Evolutionary conservation across 2,797 vertebrate genomes (phyloP), one percentile per base, ranked within the genome.

Genomic region (Hipposideros larvatus): DNA sequence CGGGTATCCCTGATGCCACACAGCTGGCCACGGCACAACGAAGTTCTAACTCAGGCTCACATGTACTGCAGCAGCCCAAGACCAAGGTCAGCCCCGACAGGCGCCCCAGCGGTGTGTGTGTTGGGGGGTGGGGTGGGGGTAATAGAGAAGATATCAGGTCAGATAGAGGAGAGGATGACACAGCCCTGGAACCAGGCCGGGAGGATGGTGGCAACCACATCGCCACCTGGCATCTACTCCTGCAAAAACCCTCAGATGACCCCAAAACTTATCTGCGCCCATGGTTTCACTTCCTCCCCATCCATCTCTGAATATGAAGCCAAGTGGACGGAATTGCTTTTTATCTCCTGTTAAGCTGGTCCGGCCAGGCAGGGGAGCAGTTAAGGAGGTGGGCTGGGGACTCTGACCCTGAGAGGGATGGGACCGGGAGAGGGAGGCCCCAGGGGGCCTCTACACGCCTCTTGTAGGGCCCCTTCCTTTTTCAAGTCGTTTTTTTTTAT

Each of bases 1-100:
- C 0, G 3, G 11, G 24, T 4, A 1, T 2, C 0, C 37, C 28
- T 28, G 43, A 19, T 24, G 1, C 75, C 57, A n/a, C 75, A 14
- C 18, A 11, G 53, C 7, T 4, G 3, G n/a, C 63, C 1, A 24
- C 10, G 68, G 18, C 7, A 2, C 43, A 14, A 24, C 1, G 1
- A n/a, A 31, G 18, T 7, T 15, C 70, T 21, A 5, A 26, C 11
- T 15, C 28, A 34, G 73, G 55, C 61, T 41, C 48, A 31, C 16
- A 2, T 24, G 1, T 41, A 11, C 63, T 4, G 13, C 51, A 26
- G 59, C 7, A 13, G 55, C 65, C 73, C n/a, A 1, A 21, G 68
- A 66, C 31, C 0, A 0, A 22, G 71, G 48, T 0, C 13, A 0
- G 7, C 55, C 75, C 46, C 9, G 7, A 51, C 24, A 15, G 68